Percentiles rank a stretch among this genome's conserved stretches.
These are phyloP conservation scores for Chelonus formosanus DNA, from an alignment of 2,888 invertebrate species.

Conservation along the genomic window DNA sequence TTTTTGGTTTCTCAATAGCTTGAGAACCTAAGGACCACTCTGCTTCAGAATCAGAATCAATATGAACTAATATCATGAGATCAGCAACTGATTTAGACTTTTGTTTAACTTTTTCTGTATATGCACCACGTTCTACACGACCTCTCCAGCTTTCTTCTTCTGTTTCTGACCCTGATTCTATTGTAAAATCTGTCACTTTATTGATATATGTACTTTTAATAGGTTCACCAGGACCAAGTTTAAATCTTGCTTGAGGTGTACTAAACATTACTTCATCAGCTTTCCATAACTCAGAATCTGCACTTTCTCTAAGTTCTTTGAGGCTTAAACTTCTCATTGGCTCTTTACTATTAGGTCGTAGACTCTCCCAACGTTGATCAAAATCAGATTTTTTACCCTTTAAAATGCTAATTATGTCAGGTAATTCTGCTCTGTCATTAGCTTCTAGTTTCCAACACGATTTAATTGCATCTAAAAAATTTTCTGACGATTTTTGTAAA, in stretches of 20 bases:
- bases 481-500: conserved; percentile 52
- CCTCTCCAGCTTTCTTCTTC: conserved; percentile 73
- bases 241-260: conserved; percentile 52
- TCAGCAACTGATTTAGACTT: conserved; percentile 76
- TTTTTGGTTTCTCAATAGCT: conserved; percentile 51
- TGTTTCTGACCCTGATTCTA: conserved; percentile 70
- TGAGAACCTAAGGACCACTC: conserved; percentile 66
- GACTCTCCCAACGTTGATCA: conserved; percentile 77
- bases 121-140: conserved; percentile 70
- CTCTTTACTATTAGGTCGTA: conserved; percentile 71
- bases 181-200: conserved; percentile 36
- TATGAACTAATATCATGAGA: conserved; percentile 74
- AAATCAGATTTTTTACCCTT: conserved; percentile 67
- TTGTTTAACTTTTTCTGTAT: conserved; percentile 72
- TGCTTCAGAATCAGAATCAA: conserved; percentile 72
- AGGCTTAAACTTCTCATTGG: conserved; percentile 61
- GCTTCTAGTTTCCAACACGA: conserved; percentile 64
- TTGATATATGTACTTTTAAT: conserved; percentile 49
- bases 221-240: conserved; percentile 58
- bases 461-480: conserved; percentile 63
- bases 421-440: conserved; percentile 37
- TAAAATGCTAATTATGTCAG: conserved; percentile 38
- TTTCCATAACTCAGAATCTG: conserved; percentile 63
- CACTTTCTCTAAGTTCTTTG: conserved; percentile 75
- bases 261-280: conserved; percentile 47